phyloP scores from a whole-genome alignment of 2,113 vertebrate species.

The Rallus limicola region DNA sequence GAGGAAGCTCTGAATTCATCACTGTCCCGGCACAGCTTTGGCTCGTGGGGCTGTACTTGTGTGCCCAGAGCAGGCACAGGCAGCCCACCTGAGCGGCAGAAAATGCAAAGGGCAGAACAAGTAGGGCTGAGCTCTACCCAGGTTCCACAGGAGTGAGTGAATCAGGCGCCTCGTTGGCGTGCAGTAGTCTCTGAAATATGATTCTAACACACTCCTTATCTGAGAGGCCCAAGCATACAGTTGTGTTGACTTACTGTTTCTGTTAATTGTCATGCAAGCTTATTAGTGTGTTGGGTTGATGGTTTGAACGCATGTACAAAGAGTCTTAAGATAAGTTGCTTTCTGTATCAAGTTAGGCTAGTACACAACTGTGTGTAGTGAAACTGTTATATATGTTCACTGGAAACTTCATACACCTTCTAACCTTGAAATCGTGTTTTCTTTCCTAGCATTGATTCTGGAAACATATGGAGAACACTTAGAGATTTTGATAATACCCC shows the following conservation, averaged over 20 bases:
- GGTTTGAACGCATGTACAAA: neutral
- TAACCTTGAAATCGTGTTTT: neutral
- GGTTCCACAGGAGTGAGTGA: neutral
- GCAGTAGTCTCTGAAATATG: neutral
- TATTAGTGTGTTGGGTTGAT: neutral
- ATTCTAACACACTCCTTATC: neutral
- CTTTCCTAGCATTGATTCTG: constrained; percentile 63
- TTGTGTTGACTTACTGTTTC: neutral
- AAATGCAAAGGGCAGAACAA: neutral
- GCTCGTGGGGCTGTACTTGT: neutral
- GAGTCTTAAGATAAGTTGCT: neutral
- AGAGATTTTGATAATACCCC: constrained; percentile 13
- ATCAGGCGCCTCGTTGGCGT: neutral
- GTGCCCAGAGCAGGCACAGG: neutral
- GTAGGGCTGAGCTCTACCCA: neutral
- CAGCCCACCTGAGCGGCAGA: neutral
- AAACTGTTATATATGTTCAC: neutral
- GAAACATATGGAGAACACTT: constrained; percentile 68
- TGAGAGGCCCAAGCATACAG: neutral
- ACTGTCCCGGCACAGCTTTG: neutral
- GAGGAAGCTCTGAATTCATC: neutral
- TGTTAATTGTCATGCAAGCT: neutral
- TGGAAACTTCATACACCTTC: neutral
- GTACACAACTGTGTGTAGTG: neutral
- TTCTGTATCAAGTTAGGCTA: neutral